These are phyloP conservation scores for Cephonodes hylas DNA, from an alignment of 2,888 invertebrate species.

Conservation along the genomic window DNA sequence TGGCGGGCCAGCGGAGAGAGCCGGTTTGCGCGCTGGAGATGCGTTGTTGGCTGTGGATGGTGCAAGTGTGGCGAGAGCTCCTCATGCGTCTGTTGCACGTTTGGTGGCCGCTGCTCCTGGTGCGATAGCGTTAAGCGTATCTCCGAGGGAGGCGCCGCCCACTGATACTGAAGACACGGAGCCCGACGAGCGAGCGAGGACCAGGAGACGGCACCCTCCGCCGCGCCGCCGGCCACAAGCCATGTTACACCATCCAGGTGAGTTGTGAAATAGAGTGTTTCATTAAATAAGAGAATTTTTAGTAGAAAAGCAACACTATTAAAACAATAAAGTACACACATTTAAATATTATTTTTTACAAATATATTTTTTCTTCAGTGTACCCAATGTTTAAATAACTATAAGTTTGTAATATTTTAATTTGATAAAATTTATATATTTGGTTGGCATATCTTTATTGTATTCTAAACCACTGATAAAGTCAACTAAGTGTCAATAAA, in stretches of 20 bases:
- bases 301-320: too few relatives aligned
- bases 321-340: too few relatives aligned
- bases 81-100: constrained; percentile 96
- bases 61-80: constrained; percentile 93
- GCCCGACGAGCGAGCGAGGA: constrained; percentile 68
- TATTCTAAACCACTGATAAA: background rate
- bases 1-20: constrained; percentile 92
- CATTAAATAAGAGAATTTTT: too few relatives aligned
- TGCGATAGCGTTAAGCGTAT: constrained; percentile 91
- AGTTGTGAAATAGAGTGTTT: background rate
- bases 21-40: constrained; percentile 95
- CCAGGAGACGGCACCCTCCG: constrained; percentile 66
- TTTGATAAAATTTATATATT: too few relatives aligned
- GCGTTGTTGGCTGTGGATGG: constrained; percentile 96
- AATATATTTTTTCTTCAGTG: background rate
- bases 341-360: background rate
- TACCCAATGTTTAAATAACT: too few relatives aligned
- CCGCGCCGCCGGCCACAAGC: constrained; percentile 66
- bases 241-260: constrained; percentile 67
- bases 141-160: constrained; percentile 75
- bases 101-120: constrained; percentile 93
- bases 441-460: too few relatives aligned
- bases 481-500: background rate
- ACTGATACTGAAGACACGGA: constrained; percentile 75
- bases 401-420: background rate